These are phyloP conservation scores for Nomada hirtipes DNA, from an alignment of 2,888 invertebrate genomes.

Conservation along the genomic window DNA sequence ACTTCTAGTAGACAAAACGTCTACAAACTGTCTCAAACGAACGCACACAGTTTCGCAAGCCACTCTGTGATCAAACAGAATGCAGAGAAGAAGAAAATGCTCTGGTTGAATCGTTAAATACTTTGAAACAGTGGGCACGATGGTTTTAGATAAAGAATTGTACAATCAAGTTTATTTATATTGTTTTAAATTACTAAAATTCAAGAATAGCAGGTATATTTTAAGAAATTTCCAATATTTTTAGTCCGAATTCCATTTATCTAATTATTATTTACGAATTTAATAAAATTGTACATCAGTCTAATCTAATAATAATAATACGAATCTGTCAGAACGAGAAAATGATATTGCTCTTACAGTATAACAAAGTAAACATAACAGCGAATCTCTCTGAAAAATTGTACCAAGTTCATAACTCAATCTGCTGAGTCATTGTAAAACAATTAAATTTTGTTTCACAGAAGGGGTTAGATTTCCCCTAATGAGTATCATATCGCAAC, in stretches of 20 bases:
- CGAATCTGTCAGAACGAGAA: too few relatives aligned
- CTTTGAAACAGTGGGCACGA: background rate
- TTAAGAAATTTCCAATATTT: too few relatives aligned
- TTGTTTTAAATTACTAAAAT: background rate
- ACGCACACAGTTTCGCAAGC: background rate
- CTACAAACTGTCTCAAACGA: slow-evolving; percentile 4
- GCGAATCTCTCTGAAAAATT: too few relatives aligned
- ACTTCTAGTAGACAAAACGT: slow-evolving; percentile 15
- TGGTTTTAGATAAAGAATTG: background rate
- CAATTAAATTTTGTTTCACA: background rate
- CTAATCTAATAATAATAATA: too few relatives aligned
- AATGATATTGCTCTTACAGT: too few relatives aligned
- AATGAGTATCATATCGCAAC: background rate
- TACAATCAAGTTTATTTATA: background rate
- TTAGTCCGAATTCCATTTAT: background rate
- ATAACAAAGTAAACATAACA: too few relatives aligned
- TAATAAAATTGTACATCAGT: too few relatives aligned
- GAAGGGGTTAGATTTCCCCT: background rate
- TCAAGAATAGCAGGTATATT: background rate
- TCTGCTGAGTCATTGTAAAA: too few relatives aligned
- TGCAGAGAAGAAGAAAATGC: background rate
- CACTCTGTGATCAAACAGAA: background rate
- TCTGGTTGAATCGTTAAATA: background rate
- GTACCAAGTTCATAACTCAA: too few relatives aligned
- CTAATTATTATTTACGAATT: background rate